Base-by-base conservation (phyloP, 2,888 invertebrate genomes). In the Mycalesis mineus region DNA sequence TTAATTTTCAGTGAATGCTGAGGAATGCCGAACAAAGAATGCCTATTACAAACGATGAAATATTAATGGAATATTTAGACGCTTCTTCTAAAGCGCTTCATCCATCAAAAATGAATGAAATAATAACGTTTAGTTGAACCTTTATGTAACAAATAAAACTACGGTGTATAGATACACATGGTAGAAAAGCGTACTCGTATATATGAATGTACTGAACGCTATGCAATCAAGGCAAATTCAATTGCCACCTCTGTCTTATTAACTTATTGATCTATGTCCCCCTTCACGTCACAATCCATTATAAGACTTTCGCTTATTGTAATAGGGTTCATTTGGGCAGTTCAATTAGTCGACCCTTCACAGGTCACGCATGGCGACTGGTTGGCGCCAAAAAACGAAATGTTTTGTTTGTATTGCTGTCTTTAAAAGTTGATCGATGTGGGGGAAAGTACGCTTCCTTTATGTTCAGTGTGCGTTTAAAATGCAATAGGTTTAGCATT, bases 351-450 rank as follows among this genome's bases (percentile, higher is more conserved):
- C 58, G 59, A 66, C 62, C 63, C 65, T 59, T 56, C 61, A 58
- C 48, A 62, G 57, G 55, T 51, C 64, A 65, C 64, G 62, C 68
- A 65, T 65, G 66, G 63, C 71, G 71, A 63, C 71, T 47, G 57
- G 56, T 57, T 51, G 71, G 71, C 70, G 71, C 71, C 70, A 55
- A 65, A 56, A 56, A 55, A 55, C 47, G 61, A 60, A 63, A 64
- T 58, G 62, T 65, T 60, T 60, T 61, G 58, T 65, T 63, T 65
- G 59, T 63, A 53, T 53, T 62, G 47, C 39, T 57, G 59, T 51
- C 57, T 62, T 60, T 57, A 61, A 63, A 52, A 59, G 61, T 63
- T 58, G 56, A 51, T 51, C 51, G 51, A 51, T 51, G 51, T 11
- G 14, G 51, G 39, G 51, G 40, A 51, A 47, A 17, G 31, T 28